Percentiles rank a stretch among this genome's conserved stretches.
phyloP scores from a whole-genome alignment of 2,113 vertebrate genomes.

The Stegostoma tigrinum region DNA sequence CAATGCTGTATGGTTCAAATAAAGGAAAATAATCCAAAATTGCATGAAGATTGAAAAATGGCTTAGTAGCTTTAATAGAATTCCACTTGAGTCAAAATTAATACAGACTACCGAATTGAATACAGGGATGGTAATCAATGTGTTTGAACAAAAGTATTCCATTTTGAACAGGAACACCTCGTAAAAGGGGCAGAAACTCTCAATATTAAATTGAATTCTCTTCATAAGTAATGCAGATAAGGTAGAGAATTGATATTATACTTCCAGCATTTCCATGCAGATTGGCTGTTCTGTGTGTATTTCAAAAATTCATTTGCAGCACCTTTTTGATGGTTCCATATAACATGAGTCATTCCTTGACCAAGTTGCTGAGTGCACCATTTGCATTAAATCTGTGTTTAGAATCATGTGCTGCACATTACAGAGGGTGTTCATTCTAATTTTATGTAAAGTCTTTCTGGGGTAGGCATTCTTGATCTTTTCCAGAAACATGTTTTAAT shows the following conservation, averaged over 20 bases:
- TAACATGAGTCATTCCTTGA: background rate
- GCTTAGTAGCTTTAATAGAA: background rate
- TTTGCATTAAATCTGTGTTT: background rate
- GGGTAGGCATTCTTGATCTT: background rate
- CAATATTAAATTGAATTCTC: background rate
- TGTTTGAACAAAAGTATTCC: background rate
- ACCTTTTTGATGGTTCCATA: background rate
- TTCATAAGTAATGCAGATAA: background rate
- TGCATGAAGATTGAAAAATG: background rate
- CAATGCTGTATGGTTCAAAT: background rate
- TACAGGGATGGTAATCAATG: background rate
- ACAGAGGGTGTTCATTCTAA: background rate
- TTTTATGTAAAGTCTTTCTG: background rate
- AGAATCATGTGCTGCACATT: background rate
- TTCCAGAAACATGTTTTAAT: background rate
- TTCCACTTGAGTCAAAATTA: background rate
- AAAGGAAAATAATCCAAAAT: background rate
- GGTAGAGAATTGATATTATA: background rate
- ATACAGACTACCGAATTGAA: background rate
- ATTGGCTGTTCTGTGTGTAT: background rate
- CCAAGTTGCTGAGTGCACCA: background rate
- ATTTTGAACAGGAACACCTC: constrained; percentile 2
- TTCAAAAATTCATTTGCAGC: background rate
- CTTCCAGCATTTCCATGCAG: background rate
- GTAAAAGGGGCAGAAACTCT: background rate